Conservation (phyloP, 2,113 vertebrate species). For the Poeciliopsis prolifica region DNA sequence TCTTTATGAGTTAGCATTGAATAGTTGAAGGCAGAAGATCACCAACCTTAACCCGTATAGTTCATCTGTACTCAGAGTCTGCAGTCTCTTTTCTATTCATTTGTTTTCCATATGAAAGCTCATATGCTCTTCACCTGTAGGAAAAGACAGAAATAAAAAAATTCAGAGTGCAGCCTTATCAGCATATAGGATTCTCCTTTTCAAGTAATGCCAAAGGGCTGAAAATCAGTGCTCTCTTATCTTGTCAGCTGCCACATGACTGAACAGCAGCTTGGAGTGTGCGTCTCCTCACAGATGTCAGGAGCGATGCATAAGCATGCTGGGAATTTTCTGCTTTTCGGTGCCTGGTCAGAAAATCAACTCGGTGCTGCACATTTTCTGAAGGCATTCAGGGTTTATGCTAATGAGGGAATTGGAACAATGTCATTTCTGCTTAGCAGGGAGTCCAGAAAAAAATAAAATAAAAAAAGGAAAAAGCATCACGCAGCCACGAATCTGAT, state of each 20-base stretch:
- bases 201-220: conserved; percentile 40
- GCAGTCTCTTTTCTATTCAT: conserved; percentile 25
- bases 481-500: not conserved
- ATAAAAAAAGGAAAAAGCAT: not conserved
- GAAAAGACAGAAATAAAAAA: conserved; percentile 17
- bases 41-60: too few relatives aligned
- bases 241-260: conserved; percentile 47
- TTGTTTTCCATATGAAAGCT: conserved; percentile 24
- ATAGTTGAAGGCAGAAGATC: too few relatives aligned
- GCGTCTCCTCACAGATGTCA: conserved; percentile 27
- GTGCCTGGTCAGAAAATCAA: conserved; percentile 27
- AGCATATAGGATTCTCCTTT: conserved; percentile 36
- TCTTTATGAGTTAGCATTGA: too few relatives aligned
- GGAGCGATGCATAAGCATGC: conserved; percentile 35
- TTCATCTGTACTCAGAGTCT: not conserved
- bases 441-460: conserved; percentile 5
- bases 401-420: conserved; percentile 17
- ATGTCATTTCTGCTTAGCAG: conserved; percentile 28
- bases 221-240: conserved; percentile 60
- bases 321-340: conserved; percentile 14
- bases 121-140: conserved; percentile 33
- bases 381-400: conserved; percentile 33
- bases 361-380: conserved; percentile 11
- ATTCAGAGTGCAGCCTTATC: conserved; percentile 28
- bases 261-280: conserved; percentile 22